Conservation (phyloP, 2,113 vertebrate genomes). For the Megaleporinus macrocephalus region DNA sequence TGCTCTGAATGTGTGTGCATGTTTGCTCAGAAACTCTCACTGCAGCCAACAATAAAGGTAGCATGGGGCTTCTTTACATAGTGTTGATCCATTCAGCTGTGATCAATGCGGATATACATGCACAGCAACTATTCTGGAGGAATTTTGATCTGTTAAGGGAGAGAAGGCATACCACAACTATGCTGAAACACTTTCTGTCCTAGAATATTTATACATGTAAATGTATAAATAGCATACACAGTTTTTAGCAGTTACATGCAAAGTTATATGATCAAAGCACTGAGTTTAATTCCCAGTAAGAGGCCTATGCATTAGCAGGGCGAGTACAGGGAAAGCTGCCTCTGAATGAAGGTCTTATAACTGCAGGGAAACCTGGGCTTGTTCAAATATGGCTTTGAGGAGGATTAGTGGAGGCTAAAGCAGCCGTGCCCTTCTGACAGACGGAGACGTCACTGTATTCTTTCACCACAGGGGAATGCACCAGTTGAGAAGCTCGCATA, state of each 20-base stretch:
- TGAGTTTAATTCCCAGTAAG: conserved; percentile 31
- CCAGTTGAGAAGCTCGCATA: neutral
- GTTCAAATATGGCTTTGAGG: conserved; percentile 25
- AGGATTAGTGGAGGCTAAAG: conserved; percentile 15
- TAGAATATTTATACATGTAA: neutral
- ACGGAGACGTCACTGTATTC: conserved; percentile 10
- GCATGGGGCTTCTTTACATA: too few species aligned
- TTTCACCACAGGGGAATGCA: conserved; percentile 6
- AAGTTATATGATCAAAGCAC: conserved; percentile 48
- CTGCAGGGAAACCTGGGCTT: conserved; percentile 4
- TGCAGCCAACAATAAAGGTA: too few species aligned
- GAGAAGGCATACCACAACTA: neutral
- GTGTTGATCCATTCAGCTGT: too few species aligned
- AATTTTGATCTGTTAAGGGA: neutral
- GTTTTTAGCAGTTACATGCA: conserved; percentile 17
- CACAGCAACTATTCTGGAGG: too few species aligned
- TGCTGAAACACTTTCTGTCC: neutral
- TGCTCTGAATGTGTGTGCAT: too few species aligned
- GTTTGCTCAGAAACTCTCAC: too few species aligned
- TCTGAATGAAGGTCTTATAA: conserved; percentile 12
- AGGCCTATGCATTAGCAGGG: conserved; percentile 31
- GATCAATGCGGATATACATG: too few species aligned
- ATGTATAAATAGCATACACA: conserved; percentile 35
- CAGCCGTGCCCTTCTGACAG: neutral
- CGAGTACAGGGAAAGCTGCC: neutral